Evolutionary conservation across 53 echinoderm and acorn worm species (phyloP), one percentile per base, ranked within the genome.

Genomic region (Temnopleurus reevesii): DNA sequence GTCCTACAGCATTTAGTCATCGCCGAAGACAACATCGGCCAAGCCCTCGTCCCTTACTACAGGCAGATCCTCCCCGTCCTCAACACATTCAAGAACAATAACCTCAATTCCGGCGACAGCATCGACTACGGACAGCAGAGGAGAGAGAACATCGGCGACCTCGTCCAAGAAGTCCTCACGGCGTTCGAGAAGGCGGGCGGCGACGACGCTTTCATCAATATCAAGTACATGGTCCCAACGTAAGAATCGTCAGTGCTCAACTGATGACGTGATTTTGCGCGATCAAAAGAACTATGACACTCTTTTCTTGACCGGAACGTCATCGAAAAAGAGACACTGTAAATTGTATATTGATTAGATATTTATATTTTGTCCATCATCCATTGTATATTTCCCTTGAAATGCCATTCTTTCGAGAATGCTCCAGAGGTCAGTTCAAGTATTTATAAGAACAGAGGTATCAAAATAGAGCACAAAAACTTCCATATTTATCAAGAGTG

Each of bases 71-170:
- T 99, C 53, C 99, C 99, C 2, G 87, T 99, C 17, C 96, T 99
- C 28, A 99, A 99, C 89, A 96, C 85, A 79, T 99, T 99, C 94
- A 94, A 96, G 90, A 92, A 91, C 90, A 57, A 84, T 34, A 99
- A 99, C 65, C 89, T 94, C 41, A 99, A 99, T 89, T 94, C 92
- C 4, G 99, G 99, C 12, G 99, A 99, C 44, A 93, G 96, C 77
- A 99, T 99, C 84, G 96, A 99, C 90, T 99, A 99, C 91, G 94
- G 99, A 46, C 99, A 99, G 84, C 99, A 99, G 90, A 94, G 92
- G 82, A 87, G 99, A 64, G 96, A 94, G 84, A 99, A 99, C 76
- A 91, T 99, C 45, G 99, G 99, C 2, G 95, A 95, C 61, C 90
- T 99, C n/a, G 92, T 99, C 28, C 96, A 99, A 46, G 99, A 99